Evolutionary conservation across 2,113 vertebrate species (phyloP), one percentile per base, ranked within the genome.

Genomic region (Piprites chloris): DNA sequence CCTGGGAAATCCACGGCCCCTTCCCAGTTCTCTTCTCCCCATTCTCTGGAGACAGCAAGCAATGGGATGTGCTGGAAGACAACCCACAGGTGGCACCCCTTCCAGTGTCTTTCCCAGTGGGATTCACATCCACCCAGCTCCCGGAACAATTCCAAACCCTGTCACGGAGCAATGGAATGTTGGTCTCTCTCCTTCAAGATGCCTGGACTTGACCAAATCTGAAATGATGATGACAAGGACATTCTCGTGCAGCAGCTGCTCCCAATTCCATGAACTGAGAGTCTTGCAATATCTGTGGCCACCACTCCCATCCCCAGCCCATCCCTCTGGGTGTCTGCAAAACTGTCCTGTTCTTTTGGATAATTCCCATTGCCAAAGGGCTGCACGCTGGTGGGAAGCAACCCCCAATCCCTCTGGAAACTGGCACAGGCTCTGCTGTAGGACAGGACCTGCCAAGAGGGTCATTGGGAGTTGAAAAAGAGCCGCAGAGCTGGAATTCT

Each of bases 261-360:
- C 27, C 75, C 1, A 3, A 5, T 67, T 39, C 63, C 65, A 33
- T 1, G 8, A 42, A 22, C 1, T 0, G 1, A 2, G 13, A n/a
- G 42, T 27, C 32, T 52, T 32, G 62, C 42, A 75, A 56, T 66
- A 83, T n/a, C 56, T 1, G 2, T 12, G 47, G 16, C 9, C 12
- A 1, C 47, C 12, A 3, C 8, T 55, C 35, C 67, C 7, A 1
- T 23, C 47, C 17, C 28, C 32, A 33, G 10, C 3, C n/a, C 55
- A 56, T n/a, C 19, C 1, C 26, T 49, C 21, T 10, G 14, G 14
- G 30, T 10, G n/a, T 62, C 26, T 47, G 23, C 37, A 52, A 44
- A 44, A 7, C 44, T 35, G 8, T 22, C 28, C 37, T 1, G 0
- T 30, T 19, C 18, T 62, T 90, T 73, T 68, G 49, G 73, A 27